Evolutionary conservation across 2,888 invertebrate species (phyloP).

Genomic region (Lasioglossum vierecki): DNA sequence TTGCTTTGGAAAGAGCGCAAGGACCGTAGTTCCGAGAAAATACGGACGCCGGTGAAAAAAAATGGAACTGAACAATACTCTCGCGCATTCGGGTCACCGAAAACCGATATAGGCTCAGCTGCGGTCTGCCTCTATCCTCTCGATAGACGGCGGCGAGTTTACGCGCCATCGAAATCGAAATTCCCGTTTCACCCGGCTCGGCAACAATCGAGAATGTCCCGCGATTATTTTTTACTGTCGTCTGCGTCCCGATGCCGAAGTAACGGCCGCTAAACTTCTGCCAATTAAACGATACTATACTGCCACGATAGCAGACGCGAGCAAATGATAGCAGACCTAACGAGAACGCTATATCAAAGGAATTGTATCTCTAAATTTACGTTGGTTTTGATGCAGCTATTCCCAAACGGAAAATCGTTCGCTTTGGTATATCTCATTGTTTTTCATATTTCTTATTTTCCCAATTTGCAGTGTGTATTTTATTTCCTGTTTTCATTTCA

Average conservation of each 20-base stretch:
- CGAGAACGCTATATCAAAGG: background rate
- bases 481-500: background rate
- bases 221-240: slow-evolving; percentile 9
- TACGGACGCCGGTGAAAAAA: slow-evolving; percentile 6
- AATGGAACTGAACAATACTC: slow-evolving; percentile 28
- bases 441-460: background rate
- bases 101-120: slow-evolving; percentile 48
- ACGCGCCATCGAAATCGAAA: slow-evolving; percentile 33
- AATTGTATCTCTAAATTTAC: background rate
- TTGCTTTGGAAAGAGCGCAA: background rate
- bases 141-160: slow-evolving; percentile 29
- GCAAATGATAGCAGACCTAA: background rate
- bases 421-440: background rate
- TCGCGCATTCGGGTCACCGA: slow-evolving; percentile 20
- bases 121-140: slow-evolving; percentile 22
- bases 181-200: background rate
- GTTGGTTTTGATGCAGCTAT: background rate
- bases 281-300: background rate
- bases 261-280: background rate
- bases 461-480: background rate
- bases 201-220: background rate
- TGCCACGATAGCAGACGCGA: background rate
- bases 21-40: background rate
- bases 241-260: background rate
- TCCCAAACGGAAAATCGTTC: background rate